Conservation (phyloP, 2,797 vertebrate genomes). For the Cynodonichthys magdalenae region DNA sequence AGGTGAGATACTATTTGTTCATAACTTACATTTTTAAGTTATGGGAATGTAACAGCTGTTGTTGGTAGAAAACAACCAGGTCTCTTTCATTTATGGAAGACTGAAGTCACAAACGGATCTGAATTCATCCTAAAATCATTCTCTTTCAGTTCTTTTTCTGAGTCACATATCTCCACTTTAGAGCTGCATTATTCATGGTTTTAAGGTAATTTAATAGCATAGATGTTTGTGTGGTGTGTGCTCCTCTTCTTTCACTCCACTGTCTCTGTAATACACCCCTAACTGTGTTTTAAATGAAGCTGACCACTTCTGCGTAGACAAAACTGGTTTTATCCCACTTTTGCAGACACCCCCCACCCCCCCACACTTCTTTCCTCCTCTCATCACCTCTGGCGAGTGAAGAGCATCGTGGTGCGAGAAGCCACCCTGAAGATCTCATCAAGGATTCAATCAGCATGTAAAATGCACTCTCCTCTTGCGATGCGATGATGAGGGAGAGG, state of each 20-base stretch:
- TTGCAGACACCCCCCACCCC: conserved; percentile 38
- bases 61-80: no score
- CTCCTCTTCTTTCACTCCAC: conserved; percentile 71
- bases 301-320: conserved; percentile 89
- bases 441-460: conserved; percentile 82
- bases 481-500: conserved; percentile 65
- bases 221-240: conserved; percentile 56
- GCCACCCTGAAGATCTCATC: conserved; percentile 82
- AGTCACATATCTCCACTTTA: conserved; percentile 28
- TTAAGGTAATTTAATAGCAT: conserved; percentile 30
- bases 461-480: conserved; percentile 64
- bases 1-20: no score
- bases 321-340: conserved; percentile 80
- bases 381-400: conserved; percentile 75
- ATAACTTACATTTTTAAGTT: no score
- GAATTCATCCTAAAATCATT: background rate
- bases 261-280: conserved; percentile 88
- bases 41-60: no score
- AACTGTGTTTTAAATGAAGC: conserved; percentile 44
- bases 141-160: conserved; percentile 23
- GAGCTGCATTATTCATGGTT: conserved; percentile 72
- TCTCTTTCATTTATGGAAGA: no score
- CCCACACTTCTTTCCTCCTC: conserved; percentile 25
- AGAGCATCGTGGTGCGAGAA: conserved; percentile 67
- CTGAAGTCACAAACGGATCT: no score